phyloP scores from a whole-genome alignment of 2,113 vertebrate species.

The Platichthys flesus region DNA sequence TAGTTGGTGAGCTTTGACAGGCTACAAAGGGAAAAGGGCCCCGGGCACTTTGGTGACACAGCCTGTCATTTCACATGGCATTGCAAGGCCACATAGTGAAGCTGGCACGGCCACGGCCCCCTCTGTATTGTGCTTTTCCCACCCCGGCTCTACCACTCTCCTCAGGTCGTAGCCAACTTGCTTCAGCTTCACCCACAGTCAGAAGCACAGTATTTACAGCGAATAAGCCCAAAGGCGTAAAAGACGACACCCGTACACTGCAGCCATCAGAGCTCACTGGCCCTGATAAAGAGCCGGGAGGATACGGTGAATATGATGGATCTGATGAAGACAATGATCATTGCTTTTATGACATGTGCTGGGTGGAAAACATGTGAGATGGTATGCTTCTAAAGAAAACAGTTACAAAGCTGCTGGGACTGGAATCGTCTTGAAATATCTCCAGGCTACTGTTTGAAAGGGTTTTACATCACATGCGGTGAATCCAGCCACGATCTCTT shows the following conservation, averaged over 20 bases:
- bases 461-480: background rate
- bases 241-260: conserved; percentile 56
- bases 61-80: conserved; percentile 85
- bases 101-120: conserved; percentile 76
- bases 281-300: conserved; percentile 38
- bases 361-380: background rate
- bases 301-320: conserved; percentile 48
- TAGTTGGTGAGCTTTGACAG: conserved; percentile 82
- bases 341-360: background rate
- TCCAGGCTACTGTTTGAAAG: background rate
- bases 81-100: conserved; percentile 78
- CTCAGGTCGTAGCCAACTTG: conserved; percentile 73
- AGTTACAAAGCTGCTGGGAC: background rate
- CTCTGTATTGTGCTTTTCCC: conserved; percentile 76
- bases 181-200: conserved; percentile 71
- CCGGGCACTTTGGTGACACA: conserved; percentile 79
- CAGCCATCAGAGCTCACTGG: conserved; percentile 39
- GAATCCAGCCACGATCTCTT: background rate
- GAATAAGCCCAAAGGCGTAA: conserved; percentile 63
- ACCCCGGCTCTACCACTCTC: conserved; percentile 63
- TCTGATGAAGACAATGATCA: conserved; percentile 43
- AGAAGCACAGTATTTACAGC: conserved; percentile 76
- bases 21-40: conserved; percentile 81
- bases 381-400: background rate
- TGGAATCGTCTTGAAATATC: background rate